These are phyloP conservation scores for Tupaia chinensis DNA, from an alignment of 2,113 vertebrate species.

Conservation along the genomic window DNA sequence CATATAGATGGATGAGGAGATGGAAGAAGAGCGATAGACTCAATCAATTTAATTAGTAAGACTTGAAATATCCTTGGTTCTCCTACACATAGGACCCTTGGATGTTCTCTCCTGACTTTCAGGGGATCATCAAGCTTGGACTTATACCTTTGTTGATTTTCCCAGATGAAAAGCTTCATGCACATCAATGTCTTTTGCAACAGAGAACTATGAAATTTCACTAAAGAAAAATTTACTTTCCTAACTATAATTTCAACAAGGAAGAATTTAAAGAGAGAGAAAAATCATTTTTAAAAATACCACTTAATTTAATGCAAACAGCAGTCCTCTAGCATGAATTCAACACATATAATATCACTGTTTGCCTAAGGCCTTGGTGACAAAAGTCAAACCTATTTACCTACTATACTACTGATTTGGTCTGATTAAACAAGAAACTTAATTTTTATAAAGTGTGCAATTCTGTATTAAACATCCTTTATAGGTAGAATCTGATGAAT, in stretches of 20 bases:
- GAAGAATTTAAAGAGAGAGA: not conserved
- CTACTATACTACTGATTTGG: not conserved
- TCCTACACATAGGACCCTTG: not conserved
- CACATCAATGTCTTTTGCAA: not conserved
- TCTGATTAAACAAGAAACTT: constrained; percentile 36
- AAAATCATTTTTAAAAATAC: not conserved
- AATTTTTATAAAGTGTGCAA: not conserved
- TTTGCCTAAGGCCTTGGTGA: constrained; percentile 14
- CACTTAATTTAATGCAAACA: not conserved
- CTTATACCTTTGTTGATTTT: no score
- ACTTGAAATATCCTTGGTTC: accelerated
- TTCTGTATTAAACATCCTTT: constrained; percentile 16
- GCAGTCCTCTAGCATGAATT: not conserved
- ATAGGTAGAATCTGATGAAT: not conserved
- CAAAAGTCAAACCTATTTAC: not conserved
- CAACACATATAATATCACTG: not conserved
- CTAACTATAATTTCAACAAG: not conserved
- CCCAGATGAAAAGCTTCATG: not conserved
- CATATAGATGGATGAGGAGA: accelerated
- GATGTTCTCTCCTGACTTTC: not conserved
- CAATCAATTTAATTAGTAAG: not conserved
- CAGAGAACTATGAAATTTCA: not conserved
- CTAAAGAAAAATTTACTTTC: not conserved
- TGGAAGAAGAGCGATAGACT: no score
- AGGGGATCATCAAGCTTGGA: not conserved